Evolutionary conservation across 2,113 vertebrate species (phyloP), one percentile per base, ranked within the genome.

Genomic region (Choloepus hoffmanni): DNA sequence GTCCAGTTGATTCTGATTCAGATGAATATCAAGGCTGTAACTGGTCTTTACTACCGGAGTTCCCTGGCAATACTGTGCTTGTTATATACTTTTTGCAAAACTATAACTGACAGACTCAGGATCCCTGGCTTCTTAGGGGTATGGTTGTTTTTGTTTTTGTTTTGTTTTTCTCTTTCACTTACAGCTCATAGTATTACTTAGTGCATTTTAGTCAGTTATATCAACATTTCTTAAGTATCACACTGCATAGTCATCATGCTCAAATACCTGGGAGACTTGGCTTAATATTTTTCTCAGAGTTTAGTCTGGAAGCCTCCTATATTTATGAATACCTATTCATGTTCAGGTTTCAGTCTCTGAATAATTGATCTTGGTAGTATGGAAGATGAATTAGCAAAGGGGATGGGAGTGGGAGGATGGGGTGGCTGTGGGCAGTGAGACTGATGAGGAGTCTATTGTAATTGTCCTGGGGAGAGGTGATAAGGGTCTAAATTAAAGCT

Each of bases 111-210:
- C 33, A 90, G 73, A 76, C 24, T 78, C 53, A 89, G 78, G 79
- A 33, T 93, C 78, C 21, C 70, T 89, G 55, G 26, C 68, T 60
- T 93, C 83, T 94, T 33, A 50, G 60, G 81, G 63, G 24, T 72
- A 84, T 90, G 60, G 19, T 78, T 36, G 36, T 85, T 93, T 68
- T 53, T 53, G 6, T 55, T 60, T 72, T 53, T 14, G 36, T 26
- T 92, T 70, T 91, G 82, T n/a, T 70, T 94, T 92, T 55, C 9
- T 36, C 4, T 92, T 73, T 85, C 12, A 79, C 60, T 93, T 65
- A 85, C 3, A 63, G 19, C 30, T 87, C 23, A 28, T 62, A 67
- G 83, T 40, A 74, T 92, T 92, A 33, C n/a, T 88, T 1, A 3
- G 43, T 86, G 33, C 16, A 77, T 86, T 94, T 89, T 77, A 83